Percentiles rank a stretch among this genome's conserved stretches.
These are phyloP conservation scores for Nestor notabilis DNA, from an alignment of 2,113 vertebrate genomes.

Conservation along the genomic window DNA sequence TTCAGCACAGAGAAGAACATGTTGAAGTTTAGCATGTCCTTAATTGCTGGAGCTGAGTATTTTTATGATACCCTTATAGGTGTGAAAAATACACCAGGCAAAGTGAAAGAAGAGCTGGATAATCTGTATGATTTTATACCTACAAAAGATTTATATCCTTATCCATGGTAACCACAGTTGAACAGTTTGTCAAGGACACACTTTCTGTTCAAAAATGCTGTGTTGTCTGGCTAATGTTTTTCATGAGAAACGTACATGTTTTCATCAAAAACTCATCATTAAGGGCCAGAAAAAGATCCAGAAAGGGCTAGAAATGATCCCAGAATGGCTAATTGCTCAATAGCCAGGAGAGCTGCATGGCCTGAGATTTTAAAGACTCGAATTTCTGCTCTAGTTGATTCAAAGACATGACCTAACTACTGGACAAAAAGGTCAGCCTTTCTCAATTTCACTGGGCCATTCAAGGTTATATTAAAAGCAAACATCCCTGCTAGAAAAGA, in stretches of 20 bases:
- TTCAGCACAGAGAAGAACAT: not conserved
- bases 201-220: not conserved
- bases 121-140: not conserved
- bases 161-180: slow-evolving; percentile 43
- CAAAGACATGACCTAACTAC: not conserved
- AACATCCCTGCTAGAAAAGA: not conserved
- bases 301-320: not conserved
- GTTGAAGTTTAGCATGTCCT: not conserved
- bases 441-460: not conserved
- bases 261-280: not conserved
- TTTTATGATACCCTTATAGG: not conserved
- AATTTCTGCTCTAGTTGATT: not conserved
- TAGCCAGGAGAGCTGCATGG: not conserved
- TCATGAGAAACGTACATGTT: not conserved
- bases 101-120: not conserved
- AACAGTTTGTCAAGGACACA: not conserved
- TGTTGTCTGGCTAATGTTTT: not conserved
- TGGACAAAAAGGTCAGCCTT: not conserved
- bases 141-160: slow-evolving; percentile 13
- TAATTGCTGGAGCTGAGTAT: not conserved
- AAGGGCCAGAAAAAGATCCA: not conserved
- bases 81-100: not conserved
- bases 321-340: not conserved
- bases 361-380: not conserved
- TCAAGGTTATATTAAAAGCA: not conserved